Evolutionary conservation across 2,888 invertebrate species (phyloP), one percentile per base, ranked within the genome.

Genomic region (Leptogaster cylindrica): DNA sequence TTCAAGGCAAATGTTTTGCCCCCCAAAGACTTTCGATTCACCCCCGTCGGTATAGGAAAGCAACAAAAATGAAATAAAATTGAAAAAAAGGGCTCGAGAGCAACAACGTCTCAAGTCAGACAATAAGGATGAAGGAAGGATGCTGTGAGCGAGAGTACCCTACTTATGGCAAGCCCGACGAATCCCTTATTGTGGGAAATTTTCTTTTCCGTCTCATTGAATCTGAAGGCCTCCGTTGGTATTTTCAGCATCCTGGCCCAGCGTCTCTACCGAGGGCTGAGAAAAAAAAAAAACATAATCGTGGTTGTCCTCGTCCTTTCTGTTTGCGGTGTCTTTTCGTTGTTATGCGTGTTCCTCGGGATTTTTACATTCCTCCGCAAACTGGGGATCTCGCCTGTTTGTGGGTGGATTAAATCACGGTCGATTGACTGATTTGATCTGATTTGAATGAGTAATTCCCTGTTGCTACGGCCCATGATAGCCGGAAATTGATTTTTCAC

Each of bases 151-250:
- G 39, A 18, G 64, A 50, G 50, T 50, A 65, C 50, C 48, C 50
- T 65, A 50, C 65, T 65, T 65, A 27, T 65, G 50, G 50, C 20
- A 50, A 51, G 23, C 31, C 61, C 39, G 48, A 55, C 16, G 61
- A 50, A 51, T 50, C 55, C 58, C 67, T 70, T 64, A 66, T 68
- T 68, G 70, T 70, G 70, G 68, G 70, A 70, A 69, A 70, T 70
- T 70, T 68, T 66, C 68, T 66, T 68, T 70, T 70, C 63, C 68
- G 64, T 70, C 66, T 68, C 68, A 70, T 70, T 70, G 64, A 70
- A 65, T 25, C 23, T 41, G 61, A 20, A 20, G 18, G 33, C 10
- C 18, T 18, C 10, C 16, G n/a, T 14, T 39, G 27, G 36, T 16
- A 18, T 10, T 14, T 12, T 36, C 18, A 2, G 20, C 20, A 20